phyloP scores from a whole-genome alignment of 2,797 vertebrate species.

The Gorsachius magnificus region DNA sequence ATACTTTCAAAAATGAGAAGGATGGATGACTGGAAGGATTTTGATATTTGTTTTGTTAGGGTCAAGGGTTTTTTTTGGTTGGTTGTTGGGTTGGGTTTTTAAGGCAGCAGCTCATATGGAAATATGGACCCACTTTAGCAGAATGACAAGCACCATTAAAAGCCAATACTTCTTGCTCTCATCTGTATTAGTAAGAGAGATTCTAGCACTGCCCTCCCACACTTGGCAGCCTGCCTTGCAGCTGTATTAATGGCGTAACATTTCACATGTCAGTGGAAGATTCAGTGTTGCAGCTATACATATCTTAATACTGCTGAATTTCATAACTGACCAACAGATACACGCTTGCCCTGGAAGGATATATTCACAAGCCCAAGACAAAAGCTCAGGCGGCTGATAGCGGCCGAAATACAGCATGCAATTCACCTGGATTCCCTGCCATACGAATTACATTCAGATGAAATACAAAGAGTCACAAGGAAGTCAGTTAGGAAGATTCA shows the following conservation, averaged over 20 bases:
- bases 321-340: background rate
- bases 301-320: background rate
- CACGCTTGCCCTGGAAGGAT: background rate
- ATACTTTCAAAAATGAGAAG: background rate
- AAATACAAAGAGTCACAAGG: background rate
- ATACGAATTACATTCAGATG: background rate
- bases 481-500: background rate
- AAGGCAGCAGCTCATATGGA: background rate
- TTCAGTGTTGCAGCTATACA: background rate
- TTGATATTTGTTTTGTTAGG: background rate
- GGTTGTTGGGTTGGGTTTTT: background rate
- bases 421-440: background rate
- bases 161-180: background rate
- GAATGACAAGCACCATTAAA: background rate
- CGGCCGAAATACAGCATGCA: background rate
- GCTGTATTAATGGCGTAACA: background rate
- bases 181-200: background rate
- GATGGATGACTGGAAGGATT: background rate
- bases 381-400: background rate
- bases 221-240: conserved; percentile 2
- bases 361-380: background rate
- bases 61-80: background rate
- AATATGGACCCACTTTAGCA: background rate
- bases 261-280: background rate
- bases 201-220: background rate